Percentiles rank a stretch among this genome's conserved stretches.
Evolutionary conservation across 2,113 vertebrate genomes (phyloP).

Genomic region (Hucho hucho): DNA sequence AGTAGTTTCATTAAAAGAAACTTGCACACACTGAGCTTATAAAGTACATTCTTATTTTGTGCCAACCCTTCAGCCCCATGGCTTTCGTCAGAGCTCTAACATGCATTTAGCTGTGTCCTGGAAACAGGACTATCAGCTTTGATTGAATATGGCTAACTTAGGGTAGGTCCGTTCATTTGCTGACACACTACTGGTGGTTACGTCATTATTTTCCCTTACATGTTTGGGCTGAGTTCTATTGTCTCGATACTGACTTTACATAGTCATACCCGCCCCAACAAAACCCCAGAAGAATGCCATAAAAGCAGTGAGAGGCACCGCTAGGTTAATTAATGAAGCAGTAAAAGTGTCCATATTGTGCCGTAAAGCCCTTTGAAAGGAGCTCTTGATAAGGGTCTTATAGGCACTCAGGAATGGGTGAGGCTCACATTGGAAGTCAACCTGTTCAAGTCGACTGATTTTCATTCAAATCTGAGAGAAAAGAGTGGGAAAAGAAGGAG

Average conservation of each 20-base stretch:
- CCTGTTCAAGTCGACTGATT: neutral
- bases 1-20: no score
- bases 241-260: neutral
- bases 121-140: no score
- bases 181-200: neutral
- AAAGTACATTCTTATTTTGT: no score
- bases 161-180: no score
- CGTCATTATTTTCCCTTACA: neutral
- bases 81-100: no score
- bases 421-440: no score
- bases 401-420: neutral
- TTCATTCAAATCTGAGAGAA: neutral
- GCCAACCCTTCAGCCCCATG: no score
- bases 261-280: neutral
- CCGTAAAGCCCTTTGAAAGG: neutral
- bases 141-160: no score
- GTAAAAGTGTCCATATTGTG: neutral
- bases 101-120: no score
- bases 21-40: no score
- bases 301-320: neutral
- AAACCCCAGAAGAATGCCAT: conserved; percentile 2
- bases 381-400: neutral
- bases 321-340: conserved; percentile 2
- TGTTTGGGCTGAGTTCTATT: neutral
- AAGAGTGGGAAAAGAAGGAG: no score